Conservation (phyloP, 2,113 vertebrate genomes). For the Channa argus region DNA sequence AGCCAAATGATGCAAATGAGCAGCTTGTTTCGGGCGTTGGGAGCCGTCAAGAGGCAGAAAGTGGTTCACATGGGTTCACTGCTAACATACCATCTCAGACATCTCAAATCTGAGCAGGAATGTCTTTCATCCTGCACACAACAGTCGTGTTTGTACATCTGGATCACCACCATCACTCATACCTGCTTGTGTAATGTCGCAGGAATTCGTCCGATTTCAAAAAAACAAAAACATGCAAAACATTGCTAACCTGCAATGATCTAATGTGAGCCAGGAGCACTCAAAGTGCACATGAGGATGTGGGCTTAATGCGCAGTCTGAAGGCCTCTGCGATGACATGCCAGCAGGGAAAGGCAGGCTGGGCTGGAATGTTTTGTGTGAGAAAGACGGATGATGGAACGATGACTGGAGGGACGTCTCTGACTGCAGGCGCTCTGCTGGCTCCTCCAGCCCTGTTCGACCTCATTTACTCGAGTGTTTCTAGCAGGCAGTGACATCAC, state of each 20-base stretch:
- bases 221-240: not conserved
- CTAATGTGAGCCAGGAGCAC: conserved; percentile 18
- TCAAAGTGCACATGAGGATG: conserved; percentile 47
- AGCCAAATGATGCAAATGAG: too few species aligned
- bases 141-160: conserved; percentile 31
- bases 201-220: conserved; percentile 49
- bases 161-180: conserved; percentile 32
- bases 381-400: conserved; percentile 20
- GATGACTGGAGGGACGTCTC: not conserved
- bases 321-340: conserved; percentile 53
- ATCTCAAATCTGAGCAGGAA: conserved; percentile 58
- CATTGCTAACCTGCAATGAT: conserved; percentile 49
- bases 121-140: conserved; percentile 55
- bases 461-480: not conserved
- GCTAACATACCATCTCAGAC: conserved; percentile 45
- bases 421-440: conserved; percentile 32
- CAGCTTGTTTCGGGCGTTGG: not conserved
- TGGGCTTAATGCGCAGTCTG: conserved; percentile 33
- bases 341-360: not conserved
- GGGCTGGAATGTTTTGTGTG: conserved; percentile 28
- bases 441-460: conserved; percentile 20
- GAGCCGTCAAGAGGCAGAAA: not conserved
- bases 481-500: too few species aligned
- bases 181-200: conserved; percentile 57
- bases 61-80: conserved; percentile 2